Conservation (phyloP, 1,140 invertebrate genomes). For the Hylyphantes graminicola region DNA sequence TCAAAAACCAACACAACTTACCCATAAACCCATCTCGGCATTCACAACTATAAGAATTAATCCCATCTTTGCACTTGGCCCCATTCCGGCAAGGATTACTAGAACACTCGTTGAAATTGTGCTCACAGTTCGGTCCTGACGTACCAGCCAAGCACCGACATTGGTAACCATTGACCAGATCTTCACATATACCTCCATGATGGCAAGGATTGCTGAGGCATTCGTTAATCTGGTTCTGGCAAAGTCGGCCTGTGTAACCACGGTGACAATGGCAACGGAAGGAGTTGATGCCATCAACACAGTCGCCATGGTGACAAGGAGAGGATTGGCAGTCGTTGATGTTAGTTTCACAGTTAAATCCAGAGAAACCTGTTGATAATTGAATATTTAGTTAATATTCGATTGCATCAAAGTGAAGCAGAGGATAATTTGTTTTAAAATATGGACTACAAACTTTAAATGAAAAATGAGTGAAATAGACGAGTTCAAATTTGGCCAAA, state of each 20-base stretch:
- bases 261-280: slow-evolving; percentile 89
- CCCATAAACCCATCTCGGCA: slow-evolving; percentile 86
- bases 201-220: slow-evolving; percentile 76
- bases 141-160: slow-evolving; percentile 84
- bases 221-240: slow-evolving; percentile 92
- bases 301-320: slow-evolving; percentile 86
- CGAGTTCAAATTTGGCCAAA: no score
- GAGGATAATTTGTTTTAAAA: no score
- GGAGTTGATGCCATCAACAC: slow-evolving; percentile 78
- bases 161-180: slow-evolving; percentile 74
- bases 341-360: slow-evolving; percentile 82
- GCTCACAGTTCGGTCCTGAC: slow-evolving; percentile 80
- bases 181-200: slow-evolving; percentile 76
- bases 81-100: slow-evolving; percentile 87
- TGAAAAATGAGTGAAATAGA: no score
- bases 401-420: no score
- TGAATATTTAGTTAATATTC: no score
- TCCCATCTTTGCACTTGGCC: slow-evolving; percentile 89
- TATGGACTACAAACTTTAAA: no score
- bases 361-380: slow-evolving; percentile 76
- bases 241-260: slow-evolving; percentile 87
- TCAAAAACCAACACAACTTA: slow-evolving; percentile 75
- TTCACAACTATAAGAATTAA: slow-evolving; percentile 94
- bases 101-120: slow-evolving; percentile 86
- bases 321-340: slow-evolving; percentile 86